Evolutionary conservation across 2,797 vertebrate genomes (phyloP).

Genomic region (Sebastes iracundus): DNA sequence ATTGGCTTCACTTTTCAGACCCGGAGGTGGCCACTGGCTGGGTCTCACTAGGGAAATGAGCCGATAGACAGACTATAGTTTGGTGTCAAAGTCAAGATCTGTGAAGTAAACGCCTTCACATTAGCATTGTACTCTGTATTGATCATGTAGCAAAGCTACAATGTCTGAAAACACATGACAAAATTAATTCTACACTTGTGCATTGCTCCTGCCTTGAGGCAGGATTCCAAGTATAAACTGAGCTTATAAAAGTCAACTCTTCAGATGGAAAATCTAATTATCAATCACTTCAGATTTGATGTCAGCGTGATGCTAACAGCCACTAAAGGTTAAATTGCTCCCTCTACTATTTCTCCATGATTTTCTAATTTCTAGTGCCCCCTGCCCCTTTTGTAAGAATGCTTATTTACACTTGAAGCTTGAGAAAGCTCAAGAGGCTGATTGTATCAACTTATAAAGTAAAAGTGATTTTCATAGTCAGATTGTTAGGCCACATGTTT

Average conservation of each 20-base stretch:
- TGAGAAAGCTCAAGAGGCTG: background rate
- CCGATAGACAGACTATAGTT: conserved; percentile 5
- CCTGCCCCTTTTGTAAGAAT: background rate
- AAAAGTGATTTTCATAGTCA: background rate
- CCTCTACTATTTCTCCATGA: background rate
- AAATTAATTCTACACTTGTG: conserved; percentile 14
- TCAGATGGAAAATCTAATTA: background rate
- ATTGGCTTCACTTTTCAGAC: no score
- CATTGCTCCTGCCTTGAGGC: background rate
- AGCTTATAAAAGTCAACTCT: background rate
- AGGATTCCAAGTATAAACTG: background rate
- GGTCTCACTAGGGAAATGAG: background rate
- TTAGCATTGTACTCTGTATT: background rate
- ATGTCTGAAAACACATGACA: conserved; percentile 19
- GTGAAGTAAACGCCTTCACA: background rate
- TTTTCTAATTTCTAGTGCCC: background rate
- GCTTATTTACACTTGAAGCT: background rate
- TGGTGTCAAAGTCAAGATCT: conserved; percentile 8
- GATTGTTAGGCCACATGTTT: conserved; percentile 13
- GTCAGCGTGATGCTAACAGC: background rate
- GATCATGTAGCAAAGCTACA: conserved; percentile 13
- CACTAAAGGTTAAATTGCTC: background rate
- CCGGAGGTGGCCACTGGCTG: no score
- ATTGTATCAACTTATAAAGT: background rate
- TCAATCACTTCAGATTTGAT: background rate